A percentile compares a stretch with the other conserved stretches of the same genome.
Evolutionary conservation across 2,113 vertebrate genomes (phyloP).

Genomic region (Colistium nudipinnis): DNA sequence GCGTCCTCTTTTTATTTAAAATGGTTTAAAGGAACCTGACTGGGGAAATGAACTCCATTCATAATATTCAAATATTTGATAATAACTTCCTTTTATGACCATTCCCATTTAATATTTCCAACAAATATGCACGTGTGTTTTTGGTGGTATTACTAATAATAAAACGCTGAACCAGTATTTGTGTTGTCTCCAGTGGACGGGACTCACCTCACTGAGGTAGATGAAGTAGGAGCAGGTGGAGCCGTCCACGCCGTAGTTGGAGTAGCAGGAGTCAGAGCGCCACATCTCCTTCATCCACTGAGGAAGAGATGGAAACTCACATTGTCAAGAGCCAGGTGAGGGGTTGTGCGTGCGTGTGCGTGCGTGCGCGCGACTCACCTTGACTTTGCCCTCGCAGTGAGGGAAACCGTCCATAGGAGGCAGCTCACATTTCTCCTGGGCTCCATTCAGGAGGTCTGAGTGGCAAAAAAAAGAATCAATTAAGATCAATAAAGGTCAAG

Average conservation of each 20-base stretch:
- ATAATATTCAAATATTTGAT: too few relatives aligned
- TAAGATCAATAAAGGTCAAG: constrained; percentile 63
- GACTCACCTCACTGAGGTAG: constrained; percentile 98
- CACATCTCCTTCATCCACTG: constrained; percentile 99
- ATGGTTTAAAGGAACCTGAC: too few relatives aligned
- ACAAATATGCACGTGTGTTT: too few relatives aligned
- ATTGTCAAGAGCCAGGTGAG: not conserved
- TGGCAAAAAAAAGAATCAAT: constrained; percentile 17
- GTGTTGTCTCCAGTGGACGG: not conserved
- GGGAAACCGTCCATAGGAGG: constrained; percentile 97
- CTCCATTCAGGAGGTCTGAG: constrained; percentile 96
- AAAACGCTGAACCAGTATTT: not conserved
- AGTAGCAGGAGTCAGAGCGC: constrained; percentile 94
- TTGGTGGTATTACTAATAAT: too few relatives aligned
- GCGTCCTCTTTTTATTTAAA: too few relatives aligned
- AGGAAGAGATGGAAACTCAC: constrained; percentile 27
- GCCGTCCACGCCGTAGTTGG: constrained; percentile 94
- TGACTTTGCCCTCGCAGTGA: constrained; percentile 96
- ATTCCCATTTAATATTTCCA: too few relatives aligned
- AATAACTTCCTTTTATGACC: too few relatives aligned
- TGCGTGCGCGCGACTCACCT: constrained; percentile 80
- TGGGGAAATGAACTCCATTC: too few relatives aligned
- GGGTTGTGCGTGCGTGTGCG: not conserved
- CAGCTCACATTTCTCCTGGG: constrained; percentile 98
- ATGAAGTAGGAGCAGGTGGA: constrained; percentile 98